Percentiles rank a stretch among this genome's conserved stretches.
Evolutionary conservation across 2,888 invertebrate genomes (phyloP).

Genomic region (Apamea monoglypha): DNA sequence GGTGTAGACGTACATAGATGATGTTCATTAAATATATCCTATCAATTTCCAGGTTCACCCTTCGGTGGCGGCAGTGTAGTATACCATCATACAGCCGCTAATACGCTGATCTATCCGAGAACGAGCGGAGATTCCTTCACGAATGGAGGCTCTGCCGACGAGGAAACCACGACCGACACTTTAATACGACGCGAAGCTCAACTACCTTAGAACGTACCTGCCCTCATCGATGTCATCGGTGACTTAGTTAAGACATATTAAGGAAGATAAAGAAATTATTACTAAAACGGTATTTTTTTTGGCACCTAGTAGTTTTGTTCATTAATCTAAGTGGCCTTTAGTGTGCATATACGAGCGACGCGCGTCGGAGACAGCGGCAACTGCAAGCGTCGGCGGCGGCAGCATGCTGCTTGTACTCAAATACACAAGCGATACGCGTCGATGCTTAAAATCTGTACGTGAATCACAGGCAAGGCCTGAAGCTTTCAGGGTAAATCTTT

Average conservation of each 20-base stretch:
- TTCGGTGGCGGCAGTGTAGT: conserved; percentile 57
- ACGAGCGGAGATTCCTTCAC: conserved; percentile 10
- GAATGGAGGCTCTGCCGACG: conserved; percentile 11
- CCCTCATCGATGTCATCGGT: conserved; percentile 26
- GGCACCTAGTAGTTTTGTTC: background rate
- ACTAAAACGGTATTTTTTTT: conserved; percentile 9
- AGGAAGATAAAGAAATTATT: conserved; percentile 42
- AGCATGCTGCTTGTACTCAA: too few relatives aligned
- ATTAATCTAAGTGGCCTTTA: background rate
- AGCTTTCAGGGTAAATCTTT: too few relatives aligned
- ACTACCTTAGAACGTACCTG: conserved; percentile 44
- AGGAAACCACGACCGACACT: conserved; percentile 36
- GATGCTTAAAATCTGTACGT: too few relatives aligned
- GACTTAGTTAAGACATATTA: conserved; percentile 25
- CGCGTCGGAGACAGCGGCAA: too few relatives aligned
- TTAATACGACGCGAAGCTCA: conserved; percentile 40
- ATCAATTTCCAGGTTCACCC: conserved; percentile 38
- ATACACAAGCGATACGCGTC: too few relatives aligned
- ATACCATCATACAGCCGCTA: conserved; percentile 54
- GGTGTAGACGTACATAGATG: background rate
- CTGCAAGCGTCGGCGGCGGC: too few relatives aligned
- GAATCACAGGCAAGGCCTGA: too few relatives aligned
- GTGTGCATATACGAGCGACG: background rate
- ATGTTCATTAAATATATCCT: background rate
- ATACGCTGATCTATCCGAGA: conserved; percentile 48